Evolutionary conservation across 2,113 vertebrate species (phyloP).

Genomic region (Sapayoa aenigma): DNA sequence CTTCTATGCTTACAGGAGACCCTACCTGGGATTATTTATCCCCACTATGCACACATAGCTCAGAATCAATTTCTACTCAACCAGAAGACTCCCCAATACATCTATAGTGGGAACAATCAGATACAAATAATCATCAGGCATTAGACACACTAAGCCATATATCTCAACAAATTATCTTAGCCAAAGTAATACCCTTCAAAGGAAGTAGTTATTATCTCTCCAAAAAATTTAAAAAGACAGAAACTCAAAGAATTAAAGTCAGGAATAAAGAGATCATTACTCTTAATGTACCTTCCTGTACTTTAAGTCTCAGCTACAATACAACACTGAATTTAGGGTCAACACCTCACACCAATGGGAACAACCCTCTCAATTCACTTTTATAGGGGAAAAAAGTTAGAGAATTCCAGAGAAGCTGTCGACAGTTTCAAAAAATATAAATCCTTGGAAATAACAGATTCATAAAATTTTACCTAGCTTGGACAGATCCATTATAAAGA

Average conservation of each 20-base stretch:
- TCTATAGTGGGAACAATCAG: not conserved
- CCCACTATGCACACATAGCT: not conserved
- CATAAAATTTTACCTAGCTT: not conserved
- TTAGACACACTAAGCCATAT: not conserved
- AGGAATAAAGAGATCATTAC: not conserved
- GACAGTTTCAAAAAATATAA: not conserved
- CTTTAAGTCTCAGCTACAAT: not conserved
- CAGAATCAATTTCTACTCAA: not conserved
- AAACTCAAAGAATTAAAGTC: not conserved
- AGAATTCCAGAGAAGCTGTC: not conserved
- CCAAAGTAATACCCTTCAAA: not conserved
- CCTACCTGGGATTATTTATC: not conserved
- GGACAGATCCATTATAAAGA: not conserved
- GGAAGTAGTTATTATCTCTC: not conserved
- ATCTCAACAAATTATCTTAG: constrained; percentile 12
- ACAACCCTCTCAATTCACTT: fast-evolving
- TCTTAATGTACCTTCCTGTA: not conserved
- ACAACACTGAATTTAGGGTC: not conserved
- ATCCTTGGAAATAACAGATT: not conserved
- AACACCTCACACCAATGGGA: fast-evolving
- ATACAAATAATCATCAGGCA: not conserved
- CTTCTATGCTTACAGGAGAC: fast-evolving
- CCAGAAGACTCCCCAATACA: not conserved
- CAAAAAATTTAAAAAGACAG: not conserved
- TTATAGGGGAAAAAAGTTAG: not conserved